phyloP scores from a whole-genome alignment of 2,797 vertebrate genomes.

The Paedocypris micromegethes region DNA sequence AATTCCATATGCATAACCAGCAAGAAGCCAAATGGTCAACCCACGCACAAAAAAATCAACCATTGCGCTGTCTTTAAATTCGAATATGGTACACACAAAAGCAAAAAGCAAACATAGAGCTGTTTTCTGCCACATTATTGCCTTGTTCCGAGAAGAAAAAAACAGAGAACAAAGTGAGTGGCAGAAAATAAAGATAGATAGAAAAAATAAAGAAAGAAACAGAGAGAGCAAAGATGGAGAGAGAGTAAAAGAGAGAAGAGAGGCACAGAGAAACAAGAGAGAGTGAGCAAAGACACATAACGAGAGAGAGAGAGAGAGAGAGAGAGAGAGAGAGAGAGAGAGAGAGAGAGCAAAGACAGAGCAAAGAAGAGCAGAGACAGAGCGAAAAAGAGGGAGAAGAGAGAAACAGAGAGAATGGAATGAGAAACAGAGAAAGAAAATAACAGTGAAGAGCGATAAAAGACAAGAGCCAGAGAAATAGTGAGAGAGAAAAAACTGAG shows the following conservation, averaged over 20 bases:
- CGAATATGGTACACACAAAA: neutral
- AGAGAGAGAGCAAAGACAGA: too few species aligned
- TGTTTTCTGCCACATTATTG: neutral
- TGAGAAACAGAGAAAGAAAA: too few species aligned
- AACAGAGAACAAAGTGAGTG: neutral
- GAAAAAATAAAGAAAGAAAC: too few species aligned
- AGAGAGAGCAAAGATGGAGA: neutral
- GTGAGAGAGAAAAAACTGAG: constrained; percentile 1
- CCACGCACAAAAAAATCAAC: neutral
- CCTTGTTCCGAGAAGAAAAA: neutral
- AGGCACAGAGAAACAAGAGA: too few species aligned
- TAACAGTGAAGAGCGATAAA: too few species aligned
- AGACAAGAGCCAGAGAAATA: neutral
- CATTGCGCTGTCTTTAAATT: neutral
- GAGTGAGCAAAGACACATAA: too few species aligned
- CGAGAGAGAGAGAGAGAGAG: too few species aligned
- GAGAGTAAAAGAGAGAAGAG: neutral
- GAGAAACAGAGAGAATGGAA: too few species aligned
- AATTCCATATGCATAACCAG: constrained; percentile 9
- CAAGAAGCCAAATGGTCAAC: neutral
- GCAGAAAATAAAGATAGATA: too few species aligned
- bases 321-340: too few species aligned
- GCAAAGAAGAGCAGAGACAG: too few species aligned
- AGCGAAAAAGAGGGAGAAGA: too few species aligned
- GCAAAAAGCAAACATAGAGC: constrained; percentile 17